Evolutionary conservation across 2,113 vertebrate genomes (phyloP).

Genomic region (Podarcis muralis): DNA sequence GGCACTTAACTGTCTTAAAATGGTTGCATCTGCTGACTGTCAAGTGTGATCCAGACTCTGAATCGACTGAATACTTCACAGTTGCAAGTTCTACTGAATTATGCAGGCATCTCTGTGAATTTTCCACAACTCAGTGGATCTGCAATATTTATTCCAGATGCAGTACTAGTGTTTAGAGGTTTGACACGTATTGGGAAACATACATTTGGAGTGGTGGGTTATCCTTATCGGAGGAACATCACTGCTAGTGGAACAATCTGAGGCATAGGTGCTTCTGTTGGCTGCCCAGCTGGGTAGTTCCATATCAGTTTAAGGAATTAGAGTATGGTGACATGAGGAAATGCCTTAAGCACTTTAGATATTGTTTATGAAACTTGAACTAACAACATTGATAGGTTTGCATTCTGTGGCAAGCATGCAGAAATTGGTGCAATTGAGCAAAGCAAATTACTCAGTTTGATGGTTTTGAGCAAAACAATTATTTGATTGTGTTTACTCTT

Average conservation of each 20-base stretch:
- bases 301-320: conserved; percentile 47
- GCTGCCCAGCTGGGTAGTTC: conserved; percentile 64
- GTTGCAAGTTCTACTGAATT: conserved; percentile 30
- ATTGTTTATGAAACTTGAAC: conserved; percentile 39
- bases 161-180: not conserved
- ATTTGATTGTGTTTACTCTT: conserved; percentile 12
- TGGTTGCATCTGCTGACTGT: not conserved
- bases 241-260: conserved; percentile 48
- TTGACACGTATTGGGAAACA: not conserved
- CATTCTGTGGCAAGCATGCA: conserved; percentile 49
- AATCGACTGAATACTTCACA: not conserved
- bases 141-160: not conserved
- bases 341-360: conserved; percentile 80
- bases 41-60: not conserved
- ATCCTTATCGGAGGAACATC: conserved; percentile 14
- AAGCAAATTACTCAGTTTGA: not conserved
- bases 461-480: conserved; percentile 7
- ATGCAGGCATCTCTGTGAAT: conserved; percentile 20
- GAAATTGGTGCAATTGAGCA: conserved; percentile 30
- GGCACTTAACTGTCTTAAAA: not conserved
- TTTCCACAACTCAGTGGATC: not conserved
- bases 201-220: not conserved
- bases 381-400: conserved; percentile 43
- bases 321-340: conserved; percentile 62
- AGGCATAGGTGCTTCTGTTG: conserved; percentile 58